Base-by-base conservation (phyloP, 2,113 vertebrate species). In the Sapajus apella region DNA sequence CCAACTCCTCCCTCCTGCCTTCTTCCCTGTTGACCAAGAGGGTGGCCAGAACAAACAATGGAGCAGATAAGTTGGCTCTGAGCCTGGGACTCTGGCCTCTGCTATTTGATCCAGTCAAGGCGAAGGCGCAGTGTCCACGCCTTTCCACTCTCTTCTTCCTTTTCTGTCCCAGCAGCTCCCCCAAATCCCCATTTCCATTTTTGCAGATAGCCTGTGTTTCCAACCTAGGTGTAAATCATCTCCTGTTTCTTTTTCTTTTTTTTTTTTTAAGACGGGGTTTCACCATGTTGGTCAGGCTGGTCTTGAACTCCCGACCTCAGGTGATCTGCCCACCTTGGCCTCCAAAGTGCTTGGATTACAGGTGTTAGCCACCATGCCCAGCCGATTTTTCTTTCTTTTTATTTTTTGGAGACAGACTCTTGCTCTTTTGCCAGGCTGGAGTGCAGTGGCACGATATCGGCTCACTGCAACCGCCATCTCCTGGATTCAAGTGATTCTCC, bases 21-120 rank as follows among this genome's bases (percentile, higher is more conserved):
- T 43, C 90, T 94, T 92, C 91, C 52, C 93, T 96, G 96, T 96
- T 97, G 98, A 95, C 89, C 88, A 45, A 94, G 43, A 96, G 96
- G 88, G 93, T 68, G 93, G 88, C 91, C 93, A 93, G 82, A 66
- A 30, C 84, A 97, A 98, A 94, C 95, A 94, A 1, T 52, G 70
- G 40, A 47, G 30, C 91, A 66, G 94, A 90, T 86, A 89, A 56
- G 58, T 3, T 96, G 98, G 92, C 76, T 37, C 35, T 14, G 66
- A 32, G 92, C 94, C 95, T 47, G 25, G 95, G 96, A 87, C 86
- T 68, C 75, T 37, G 35, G 80, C 75, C 83, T 92, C 72, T 64
- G 84, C n/a, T 45, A 32, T 77, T 91, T 81, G 21, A 55, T 52
- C 70, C 2, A 20, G 55, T 37, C 12, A 14, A 61, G 80, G 23